phyloP scores from a whole-genome alignment of 1,140 invertebrate species.

The Meteorus sp. region DNA sequence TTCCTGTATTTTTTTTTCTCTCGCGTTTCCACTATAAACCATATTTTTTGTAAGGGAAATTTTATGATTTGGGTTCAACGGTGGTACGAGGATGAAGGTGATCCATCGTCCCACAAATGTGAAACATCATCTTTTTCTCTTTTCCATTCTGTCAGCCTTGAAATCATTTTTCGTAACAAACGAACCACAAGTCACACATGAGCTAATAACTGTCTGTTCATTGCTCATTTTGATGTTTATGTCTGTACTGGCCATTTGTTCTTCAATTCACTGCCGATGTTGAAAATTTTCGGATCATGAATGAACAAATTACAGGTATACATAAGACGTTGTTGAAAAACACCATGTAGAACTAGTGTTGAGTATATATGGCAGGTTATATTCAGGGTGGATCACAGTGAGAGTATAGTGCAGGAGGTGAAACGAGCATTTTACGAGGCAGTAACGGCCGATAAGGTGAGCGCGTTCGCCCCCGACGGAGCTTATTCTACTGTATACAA shows the following conservation, averaged over 20 bases:
- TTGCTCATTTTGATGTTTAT: too few species aligned
- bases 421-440: conserved; percentile 57
- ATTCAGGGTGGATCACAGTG: conserved; percentile 21
- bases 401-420: conserved; percentile 42
- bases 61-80: conserved; percentile 14
- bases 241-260: too few species aligned
- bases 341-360: too few species aligned
- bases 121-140: conserved; percentile 10
- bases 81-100: background rate
- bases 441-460: conserved; percentile 61
- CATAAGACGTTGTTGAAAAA: too few species aligned
- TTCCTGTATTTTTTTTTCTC: background rate
- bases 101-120: background rate
- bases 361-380: too few species aligned
- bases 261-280: too few species aligned
- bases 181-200: too few species aligned
- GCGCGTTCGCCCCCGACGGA: conserved; percentile 46
- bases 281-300: too few species aligned
- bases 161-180: too few species aligned
- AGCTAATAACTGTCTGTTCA: too few species aligned
- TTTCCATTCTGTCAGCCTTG: background rate
- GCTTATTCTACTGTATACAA: conserved; percentile 56
- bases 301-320: too few species aligned
- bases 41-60: conserved; percentile 16
- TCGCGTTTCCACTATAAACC: background rate